Base-by-base conservation (phyloP, 2,888 invertebrate species). In the Xanthorhoe spadicearia region DNA sequence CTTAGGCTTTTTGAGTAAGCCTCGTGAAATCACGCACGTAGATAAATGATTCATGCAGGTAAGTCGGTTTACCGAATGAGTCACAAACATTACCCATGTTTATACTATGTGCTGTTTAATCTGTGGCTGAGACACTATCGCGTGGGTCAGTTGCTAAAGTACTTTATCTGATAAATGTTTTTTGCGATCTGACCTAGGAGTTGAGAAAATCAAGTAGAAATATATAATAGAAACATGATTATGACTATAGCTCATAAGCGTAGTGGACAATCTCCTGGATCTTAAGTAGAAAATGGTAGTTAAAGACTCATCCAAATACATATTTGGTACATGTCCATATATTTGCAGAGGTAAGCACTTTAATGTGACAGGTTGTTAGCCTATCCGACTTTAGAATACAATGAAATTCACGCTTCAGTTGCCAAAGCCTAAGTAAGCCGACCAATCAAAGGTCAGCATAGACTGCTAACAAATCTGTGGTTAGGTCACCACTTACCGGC, bases 31-130 rank as follows among this genome's bases (percentile, higher is more conserved):
- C 63, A 70, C 66, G 63, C 62, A 62, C 66, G 62, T 59, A 66
- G 56, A 65, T 72, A 68, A 66, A 69, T 73, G 73, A 73, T 66
- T 73, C 73, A 73, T 54, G 48, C 53, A 59, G 48, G 53, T 50
- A 50, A 59, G 23, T 54, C 28, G 53, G 35, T 50, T 61, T 59
- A 52, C 49, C 50, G 55, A 65, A 53, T 73, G 70, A 73, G 49
- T 69, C 72, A 72, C 61, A 15, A 15, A 9, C 28, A 58, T 19
- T 64, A 57, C 52, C 52, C 32, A 46, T 51, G 23, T 19, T n/a
- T 46, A 13, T 48, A 48, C 48, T 17, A 15, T 15, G 7, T 48
- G 17, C 15, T 48, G 17, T 48, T 48, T 15, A 48, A 48, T 48
- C 48, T 48, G 48, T 48, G 48, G 5, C 43, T 13, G 1, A 43